These are phyloP conservation scores for Cephalopterus ornatus DNA, from an alignment of 2,113 vertebrate genomes.

Conservation along the genomic window DNA sequence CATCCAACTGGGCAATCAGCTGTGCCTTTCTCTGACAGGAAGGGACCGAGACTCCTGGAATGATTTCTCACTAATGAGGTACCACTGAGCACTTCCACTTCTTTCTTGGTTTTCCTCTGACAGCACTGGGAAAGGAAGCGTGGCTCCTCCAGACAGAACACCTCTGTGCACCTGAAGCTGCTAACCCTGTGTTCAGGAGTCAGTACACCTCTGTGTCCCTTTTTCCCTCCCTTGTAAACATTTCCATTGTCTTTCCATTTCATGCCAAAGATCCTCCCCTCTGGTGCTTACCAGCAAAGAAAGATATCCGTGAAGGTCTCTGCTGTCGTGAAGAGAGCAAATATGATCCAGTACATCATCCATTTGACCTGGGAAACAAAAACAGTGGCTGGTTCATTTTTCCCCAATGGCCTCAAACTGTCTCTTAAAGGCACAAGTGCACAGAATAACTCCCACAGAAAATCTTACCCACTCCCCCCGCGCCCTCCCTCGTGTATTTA, in stretches of 20 bases:
- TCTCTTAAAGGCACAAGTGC: background rate
- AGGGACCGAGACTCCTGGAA: background rate
- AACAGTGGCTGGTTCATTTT: background rate
- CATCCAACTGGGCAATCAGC: background rate
- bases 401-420: background rate
- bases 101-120: background rate
- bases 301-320: slow-evolving; percentile 98
- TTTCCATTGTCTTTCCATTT: background rate
- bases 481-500: background rate
- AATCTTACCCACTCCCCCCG: background rate
- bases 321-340: slow-evolving; percentile 92
- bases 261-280: background rate
- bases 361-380: slow-evolving; percentile 89
- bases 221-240: background rate
- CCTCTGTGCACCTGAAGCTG: background rate
- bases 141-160: background rate
- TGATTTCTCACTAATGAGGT: background rate
- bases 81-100: background rate
- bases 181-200: background rate
- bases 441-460: background rate
- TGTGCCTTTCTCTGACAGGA: background rate
- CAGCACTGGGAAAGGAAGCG: background rate
- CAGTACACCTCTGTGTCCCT: background rate
- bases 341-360: slow-evolving; percentile 99
- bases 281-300: slow-evolving; percentile 89